These are phyloP conservation scores for Sminthopsis crassicaudata DNA, from an alignment of 2,113 vertebrate genomes.

Conservation along the genomic window DNA sequence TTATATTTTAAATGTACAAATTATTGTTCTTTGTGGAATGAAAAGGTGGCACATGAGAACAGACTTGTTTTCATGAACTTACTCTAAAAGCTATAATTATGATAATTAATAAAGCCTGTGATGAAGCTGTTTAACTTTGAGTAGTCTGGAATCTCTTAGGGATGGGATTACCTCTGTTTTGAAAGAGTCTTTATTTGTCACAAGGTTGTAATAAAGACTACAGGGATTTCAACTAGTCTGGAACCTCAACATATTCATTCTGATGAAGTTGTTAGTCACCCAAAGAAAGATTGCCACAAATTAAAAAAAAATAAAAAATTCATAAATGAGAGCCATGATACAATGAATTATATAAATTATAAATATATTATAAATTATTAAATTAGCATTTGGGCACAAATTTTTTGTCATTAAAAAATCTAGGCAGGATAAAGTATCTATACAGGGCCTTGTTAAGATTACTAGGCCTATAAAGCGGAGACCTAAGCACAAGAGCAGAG, in stretches of 20 bases:
- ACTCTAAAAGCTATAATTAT: slow-evolving; percentile 19
- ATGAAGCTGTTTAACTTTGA: slow-evolving; percentile 35
- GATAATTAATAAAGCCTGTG: slow-evolving; percentile 34
- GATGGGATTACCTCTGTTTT: slow-evolving; percentile 71
- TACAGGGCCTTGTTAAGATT: neutral
- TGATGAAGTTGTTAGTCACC: slow-evolving; percentile 46
- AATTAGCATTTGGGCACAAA: neutral
- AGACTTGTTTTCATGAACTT: slow-evolving; percentile 16
- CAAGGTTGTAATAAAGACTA: slow-evolving; percentile 67
- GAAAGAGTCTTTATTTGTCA: slow-evolving; percentile 56
- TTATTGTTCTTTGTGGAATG: neutral
- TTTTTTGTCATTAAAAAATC: neutral
- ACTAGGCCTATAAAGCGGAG: neutral
- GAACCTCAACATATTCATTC: slow-evolving; percentile 46
- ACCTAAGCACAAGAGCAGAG: neutral
- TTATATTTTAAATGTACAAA: slow-evolving; percentile 18
- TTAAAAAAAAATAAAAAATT: slow-evolving; percentile 18
- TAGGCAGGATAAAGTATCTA: neutral
- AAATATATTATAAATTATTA: neutral
- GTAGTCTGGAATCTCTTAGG: slow-evolving; percentile 49
- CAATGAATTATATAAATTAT: no score
- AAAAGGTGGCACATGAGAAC: slow-evolving; percentile 32
- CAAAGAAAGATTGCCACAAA: slow-evolving; percentile 10
- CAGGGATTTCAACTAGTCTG: slow-evolving; percentile 61
- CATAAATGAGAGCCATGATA: neutral